Base-by-base conservation (phyloP, 1,140 invertebrate species). In the Leptonema lineaticorne region DNA sequence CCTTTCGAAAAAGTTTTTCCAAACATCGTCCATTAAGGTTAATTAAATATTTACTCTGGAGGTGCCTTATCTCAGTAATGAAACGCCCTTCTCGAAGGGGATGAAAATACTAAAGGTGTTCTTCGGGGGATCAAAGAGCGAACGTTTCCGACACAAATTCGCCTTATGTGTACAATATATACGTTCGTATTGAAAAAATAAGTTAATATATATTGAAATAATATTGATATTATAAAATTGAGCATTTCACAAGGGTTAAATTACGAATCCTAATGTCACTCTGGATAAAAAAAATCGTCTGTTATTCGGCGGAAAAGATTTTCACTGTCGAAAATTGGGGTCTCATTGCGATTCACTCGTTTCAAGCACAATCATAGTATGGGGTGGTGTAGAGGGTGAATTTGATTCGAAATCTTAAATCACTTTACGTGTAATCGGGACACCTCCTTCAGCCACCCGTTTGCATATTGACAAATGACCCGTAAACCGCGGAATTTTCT, bases 391-490 rank as follows among this genome's bases (percentile, higher is more conserved):
- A n/a, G n/a, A n/a, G n/a, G n/a, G n/a, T n/a, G n/a, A n/a, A n/a
- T n/a, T n/a, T n/a, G n/a, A n/a, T n/a, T n/a, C n/a, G n/a, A n/a
- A n/a, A n/a, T n/a, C n/a, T 26, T 64, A 64, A 64, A 64, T 64
- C 62, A 64, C 62, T 48, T 64, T 48, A 64, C 62, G 16, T 46
- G 62, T 46, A 46, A 45, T 30, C 37, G 22, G 20, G 29, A 24
- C 18, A 37, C 9, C 18, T 24, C n/a, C n/a, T n/a, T n/a, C n/a
- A n/a, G n/a, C n/a, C n/a, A n/a, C 50, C 27, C 14, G 56, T 24
- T 28, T 48, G 48, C 59, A 64, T 50, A 53, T 67, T 71, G 69
- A 71, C 69, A 71, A 71, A 71, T 68, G 69, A 71, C 65, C 66
- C 41, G 65, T 64, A 48, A 71, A 50, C 65, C 58, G 57, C 58